phyloP scores from a whole-genome alignment of 2,888 invertebrate genomes.

The Nudaria mundana region DNA sequence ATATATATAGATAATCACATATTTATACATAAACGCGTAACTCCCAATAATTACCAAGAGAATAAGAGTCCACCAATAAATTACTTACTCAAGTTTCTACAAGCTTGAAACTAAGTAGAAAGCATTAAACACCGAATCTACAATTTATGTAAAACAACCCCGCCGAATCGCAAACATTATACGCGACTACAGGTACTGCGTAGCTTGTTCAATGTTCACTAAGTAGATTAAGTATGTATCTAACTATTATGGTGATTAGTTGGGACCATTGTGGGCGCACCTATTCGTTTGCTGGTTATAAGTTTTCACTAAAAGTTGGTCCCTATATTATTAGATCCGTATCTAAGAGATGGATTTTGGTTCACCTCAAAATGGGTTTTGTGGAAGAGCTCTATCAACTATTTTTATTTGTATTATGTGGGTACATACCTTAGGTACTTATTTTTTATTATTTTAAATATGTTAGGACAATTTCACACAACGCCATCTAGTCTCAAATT shows the following conservation, averaged over 20 bases:
- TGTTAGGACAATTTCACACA: no score
- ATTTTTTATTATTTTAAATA: no score
- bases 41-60: constrained; percentile 31
- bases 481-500: no score
- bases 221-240: constrained; percentile 64
- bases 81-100: constrained; percentile 26
- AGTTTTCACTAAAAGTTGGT: constrained; percentile 5
- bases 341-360: no score
- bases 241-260: constrained; percentile 30
- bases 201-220: constrained; percentile 46
- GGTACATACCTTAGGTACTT: no score
- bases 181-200: constrained; percentile 31
- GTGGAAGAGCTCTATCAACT: no score
- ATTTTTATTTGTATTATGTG: no score
- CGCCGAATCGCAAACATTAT: constrained; percentile 57
- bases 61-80: no score
- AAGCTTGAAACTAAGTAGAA: constrained; percentile 31
- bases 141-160: constrained; percentile 72
- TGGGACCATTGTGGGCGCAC: constrained; percentile 18
- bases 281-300: constrained; percentile 11
- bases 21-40: constrained; percentile 17
- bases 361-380: no score
- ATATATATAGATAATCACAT: no score
- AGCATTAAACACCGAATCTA: constrained; percentile 35
- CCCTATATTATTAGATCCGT: no score